phyloP scores from a whole-genome alignment of 2,888 invertebrate genomes.

The Cylindroiulus punctatus region DNA sequence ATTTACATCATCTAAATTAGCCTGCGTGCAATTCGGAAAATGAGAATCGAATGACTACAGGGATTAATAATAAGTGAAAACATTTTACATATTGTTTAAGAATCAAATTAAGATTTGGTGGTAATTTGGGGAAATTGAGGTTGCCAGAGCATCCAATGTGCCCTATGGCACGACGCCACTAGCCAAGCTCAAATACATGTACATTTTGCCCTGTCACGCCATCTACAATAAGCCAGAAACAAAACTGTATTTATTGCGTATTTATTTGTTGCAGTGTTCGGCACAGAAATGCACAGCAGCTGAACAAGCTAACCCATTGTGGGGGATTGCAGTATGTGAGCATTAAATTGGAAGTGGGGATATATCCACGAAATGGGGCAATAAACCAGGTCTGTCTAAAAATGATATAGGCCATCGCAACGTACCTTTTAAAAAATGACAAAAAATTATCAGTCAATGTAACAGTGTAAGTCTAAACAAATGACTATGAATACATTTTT shows the following conservation, averaged over 20 bases:
- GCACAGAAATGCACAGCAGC: conserved; percentile 19
- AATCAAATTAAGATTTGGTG: background rate
- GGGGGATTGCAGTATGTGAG: background rate
- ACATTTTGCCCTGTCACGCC: conserved; percentile 12
- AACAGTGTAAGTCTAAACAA: too few species aligned
- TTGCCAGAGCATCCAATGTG: background rate
- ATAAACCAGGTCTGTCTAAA: conserved; percentile 42
- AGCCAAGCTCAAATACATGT: background rate
- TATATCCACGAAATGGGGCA: conserved; percentile 38
- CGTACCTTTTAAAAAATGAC: background rate
- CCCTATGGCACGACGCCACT: background rate
- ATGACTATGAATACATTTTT: too few species aligned
- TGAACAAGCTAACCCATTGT: conserved; percentile 33
- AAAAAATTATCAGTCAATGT: too few species aligned
- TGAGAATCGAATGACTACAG: background rate
- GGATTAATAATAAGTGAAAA: too few species aligned
- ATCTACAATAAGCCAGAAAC: background rate
- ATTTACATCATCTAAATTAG: too few species aligned
- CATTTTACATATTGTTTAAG: too few species aligned
- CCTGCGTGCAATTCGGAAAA: background rate
- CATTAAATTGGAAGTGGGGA: conserved; percentile 16
- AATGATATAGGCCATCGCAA: conserved; percentile 33
- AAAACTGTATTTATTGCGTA: conserved; percentile 11
- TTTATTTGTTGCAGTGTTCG: background rate
- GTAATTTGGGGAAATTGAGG: background rate